Conservation (phyloP, 2,113 vertebrate species). For the Caracal caracal region DNA sequence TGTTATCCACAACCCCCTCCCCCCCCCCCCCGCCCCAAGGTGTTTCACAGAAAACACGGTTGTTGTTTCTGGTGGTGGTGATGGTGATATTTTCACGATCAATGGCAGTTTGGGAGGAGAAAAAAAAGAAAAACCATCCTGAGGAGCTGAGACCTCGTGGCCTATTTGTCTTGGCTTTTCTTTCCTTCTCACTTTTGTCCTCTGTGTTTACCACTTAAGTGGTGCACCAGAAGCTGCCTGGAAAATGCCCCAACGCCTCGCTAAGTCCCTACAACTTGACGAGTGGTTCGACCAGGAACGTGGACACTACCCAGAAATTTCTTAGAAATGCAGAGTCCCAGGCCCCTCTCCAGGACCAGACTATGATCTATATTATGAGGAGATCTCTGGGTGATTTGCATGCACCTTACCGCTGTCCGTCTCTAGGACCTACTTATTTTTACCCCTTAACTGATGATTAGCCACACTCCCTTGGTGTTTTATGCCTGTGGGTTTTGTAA, state of each 20-base stretch:
- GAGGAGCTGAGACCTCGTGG: not conserved
- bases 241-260: not conserved
- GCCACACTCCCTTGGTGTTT: not conserved
- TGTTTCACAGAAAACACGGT: not conserved
- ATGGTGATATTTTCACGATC: not conserved
- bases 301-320: not conserved
- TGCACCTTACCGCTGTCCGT: not conserved
- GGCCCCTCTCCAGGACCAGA: not conserved
- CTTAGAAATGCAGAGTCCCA: not conserved
- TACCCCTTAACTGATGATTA: no score
- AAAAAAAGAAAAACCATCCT: not conserved
- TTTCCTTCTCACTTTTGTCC: not conserved
- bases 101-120: not conserved
- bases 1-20: not conserved
- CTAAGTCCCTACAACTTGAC: not conserved
- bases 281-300: not conserved
- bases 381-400: no score
- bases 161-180: not conserved
- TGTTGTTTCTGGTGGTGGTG: not conserved
- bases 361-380: not conserved
- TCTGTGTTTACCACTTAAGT: not conserved
- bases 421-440: not conserved
- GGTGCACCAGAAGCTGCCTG: not conserved
- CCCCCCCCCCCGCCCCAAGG: fast-evolving
- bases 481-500: not conserved